These are phyloP conservation scores for Megaceryle alcyon DNA, from an alignment of 2,797 vertebrate genomes.

Conservation along the genomic window DNA sequence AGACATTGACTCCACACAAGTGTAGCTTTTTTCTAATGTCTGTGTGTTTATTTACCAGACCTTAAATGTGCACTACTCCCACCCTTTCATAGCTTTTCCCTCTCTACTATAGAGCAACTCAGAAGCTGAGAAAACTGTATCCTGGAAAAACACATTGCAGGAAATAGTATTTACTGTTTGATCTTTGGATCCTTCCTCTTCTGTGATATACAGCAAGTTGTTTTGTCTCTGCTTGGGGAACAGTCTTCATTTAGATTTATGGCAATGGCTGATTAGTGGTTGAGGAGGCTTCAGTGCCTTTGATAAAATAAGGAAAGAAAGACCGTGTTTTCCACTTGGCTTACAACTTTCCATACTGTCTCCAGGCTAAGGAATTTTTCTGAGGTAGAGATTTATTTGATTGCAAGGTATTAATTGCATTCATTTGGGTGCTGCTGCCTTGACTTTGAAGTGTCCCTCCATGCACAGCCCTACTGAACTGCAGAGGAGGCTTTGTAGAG, in stretches of 20 bases:
- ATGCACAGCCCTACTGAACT: neutral
- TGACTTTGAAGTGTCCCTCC: neutral
- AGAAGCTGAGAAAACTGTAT: slow-evolving; percentile 12
- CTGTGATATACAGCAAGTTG: neutral
- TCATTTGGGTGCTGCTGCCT: neutral
- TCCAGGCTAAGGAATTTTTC: neutral
- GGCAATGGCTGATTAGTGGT: neutral
- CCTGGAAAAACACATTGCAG: slow-evolving; percentile 36
- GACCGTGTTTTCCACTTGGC: neutral
- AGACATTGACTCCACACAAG: neutral
- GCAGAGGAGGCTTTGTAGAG: neutral
- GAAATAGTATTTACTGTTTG: slow-evolving; percentile 49
- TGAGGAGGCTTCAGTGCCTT: neutral
- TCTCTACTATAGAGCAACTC: neutral
- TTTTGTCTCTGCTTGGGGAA: slow-evolving; percentile 22
- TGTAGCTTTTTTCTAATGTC: neutral
- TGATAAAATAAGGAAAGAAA: slow-evolving; percentile 10
- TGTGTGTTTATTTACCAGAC: neutral
- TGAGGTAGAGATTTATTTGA: neutral
- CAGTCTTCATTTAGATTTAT: slow-evolving; percentile 52
- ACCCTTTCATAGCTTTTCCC: neutral
- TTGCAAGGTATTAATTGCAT: neutral
- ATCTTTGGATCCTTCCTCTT: slow-evolving; percentile 22
- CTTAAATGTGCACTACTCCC: neutral
- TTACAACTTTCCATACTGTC: neutral